Evolutionary conservation across 2,888 invertebrate genomes (phyloP), one percentile per base, ranked within the genome.

Genomic region (Hydropsyche betteni): DNA sequence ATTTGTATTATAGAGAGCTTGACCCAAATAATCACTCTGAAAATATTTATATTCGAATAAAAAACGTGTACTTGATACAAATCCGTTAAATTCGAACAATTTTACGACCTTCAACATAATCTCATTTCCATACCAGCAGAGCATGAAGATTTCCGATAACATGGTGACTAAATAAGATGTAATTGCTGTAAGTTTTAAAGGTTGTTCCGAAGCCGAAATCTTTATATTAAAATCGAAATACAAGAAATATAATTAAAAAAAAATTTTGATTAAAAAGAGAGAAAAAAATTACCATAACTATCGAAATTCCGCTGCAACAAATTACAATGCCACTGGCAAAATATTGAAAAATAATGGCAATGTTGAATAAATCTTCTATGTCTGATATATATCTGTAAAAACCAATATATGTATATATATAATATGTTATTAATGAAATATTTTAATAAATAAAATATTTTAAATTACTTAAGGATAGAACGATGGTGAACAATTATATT

Each of bases 1-100:
- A 64, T 81, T 80, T 10, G 81, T 80, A 53, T 80, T 79, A 79
- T 82, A 84, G 3, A 82, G 80, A 5, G 82, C 82, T 50, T 80
- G 80, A 10, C 81, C 81, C 38, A 84, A 78, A 75, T 80, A 76
- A 44, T 77, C 74, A 76, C 83, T 83, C 83, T 83, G 76, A 70
- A 81, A 74, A 74, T 44, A 24, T 24, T 24, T 24, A 24, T 24
- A 44, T 44, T 44, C 44, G 44, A 44, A 44, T 44, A 10, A 44
- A 44, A 44, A 24, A 24, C 24, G 24, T 24, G 24, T 24, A 24
- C 24, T 24, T 24, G 44, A 44, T 44, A 1, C 44, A 16, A 16
- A 58, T 16, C 16, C 16, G 12, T 53, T 12, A 53, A 8, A 53
- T 16, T 5, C 0, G 4, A 24, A 58, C 3, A 16, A 58, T 58